A percentile compares a stretch with the other conserved stretches of the same genome.
Evolutionary conservation across 2,797 vertebrate genomes (phyloP).

Genomic region (Stomatorhinus walkeri): DNA sequence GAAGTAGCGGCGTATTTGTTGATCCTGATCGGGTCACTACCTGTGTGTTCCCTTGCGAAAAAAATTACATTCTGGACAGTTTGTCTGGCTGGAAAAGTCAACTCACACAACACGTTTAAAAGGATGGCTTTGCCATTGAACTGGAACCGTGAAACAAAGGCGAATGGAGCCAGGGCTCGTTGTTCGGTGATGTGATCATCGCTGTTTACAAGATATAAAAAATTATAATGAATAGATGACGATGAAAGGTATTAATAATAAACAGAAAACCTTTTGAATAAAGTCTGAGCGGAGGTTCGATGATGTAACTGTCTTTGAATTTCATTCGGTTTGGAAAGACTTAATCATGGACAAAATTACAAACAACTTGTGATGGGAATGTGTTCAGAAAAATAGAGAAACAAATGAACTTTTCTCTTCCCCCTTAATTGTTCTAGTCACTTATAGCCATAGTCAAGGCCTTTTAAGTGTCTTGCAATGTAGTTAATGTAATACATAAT

Average conservation of each 20-base stretch:
- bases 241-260: constrained; percentile 21
- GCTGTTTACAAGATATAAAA: constrained; percentile 25
- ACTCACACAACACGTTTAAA: constrained; percentile 3
- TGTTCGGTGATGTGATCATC: constrained; percentile 17
- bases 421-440: not conserved
- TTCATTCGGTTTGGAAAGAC: constrained; percentile 21
- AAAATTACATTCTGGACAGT: not conserved
- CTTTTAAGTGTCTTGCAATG: not conserved
- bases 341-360: constrained; percentile 22
- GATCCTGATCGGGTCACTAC: not conserved
- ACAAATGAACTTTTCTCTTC: constrained; percentile 12
- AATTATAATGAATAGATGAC: constrained; percentile 20
- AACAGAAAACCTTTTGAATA: constrained; percentile 18
- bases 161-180: constrained; percentile 8
- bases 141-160: constrained; percentile 9
- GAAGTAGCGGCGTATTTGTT: not conserved
- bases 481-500: constrained; percentile 7
- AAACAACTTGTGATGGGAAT: constrained; percentile 17
- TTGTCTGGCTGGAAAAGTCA: not conserved
- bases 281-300: constrained; percentile 4
- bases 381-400: constrained; percentile 18
- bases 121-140: constrained; percentile 1
- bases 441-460: not conserved
- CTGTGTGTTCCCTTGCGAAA: not conserved
- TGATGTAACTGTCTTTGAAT: constrained; percentile 27